These are phyloP conservation scores for Pelodytes ibericus DNA, from an alignment of 2,797 vertebrate genomes.

Conservation along the genomic window DNA sequence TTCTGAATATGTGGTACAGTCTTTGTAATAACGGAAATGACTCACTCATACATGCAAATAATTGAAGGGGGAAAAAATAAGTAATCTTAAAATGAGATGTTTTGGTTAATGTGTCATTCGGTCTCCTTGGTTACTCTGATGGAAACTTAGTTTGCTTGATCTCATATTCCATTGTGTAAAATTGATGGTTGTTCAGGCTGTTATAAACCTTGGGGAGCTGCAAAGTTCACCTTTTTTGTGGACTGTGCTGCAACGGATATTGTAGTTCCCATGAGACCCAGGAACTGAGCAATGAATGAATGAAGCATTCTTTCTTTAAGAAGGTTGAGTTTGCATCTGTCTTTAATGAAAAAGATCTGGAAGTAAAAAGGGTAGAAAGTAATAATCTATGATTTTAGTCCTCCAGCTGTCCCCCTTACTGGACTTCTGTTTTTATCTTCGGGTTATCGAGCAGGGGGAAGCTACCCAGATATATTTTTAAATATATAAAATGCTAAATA, in stretches of 20 bases:
- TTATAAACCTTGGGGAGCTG: slow-evolving; percentile 36
- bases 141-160: slow-evolving; percentile 27
- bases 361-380: not conserved
- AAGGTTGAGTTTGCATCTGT: slow-evolving; percentile 18
- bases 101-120: not conserved
- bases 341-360: slow-evolving; percentile 35
- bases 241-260: slow-evolving; percentile 33
- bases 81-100: slow-evolving; percentile 6
- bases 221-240: slow-evolving; percentile 22
- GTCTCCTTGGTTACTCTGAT: slow-evolving; percentile 26
- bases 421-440: not conserved
- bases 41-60: not conserved
- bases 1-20: not conserved
- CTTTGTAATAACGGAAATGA: not conserved
- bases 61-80: not conserved
- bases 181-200: slow-evolving; percentile 36
- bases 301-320: slow-evolving; percentile 27
- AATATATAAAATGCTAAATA: too few relatives aligned
- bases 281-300: slow-evolving; percentile 16
- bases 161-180: slow-evolving; percentile 33
- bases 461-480: too few relatives aligned
- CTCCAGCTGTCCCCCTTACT: not conserved
- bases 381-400: not conserved
- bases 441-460: too few relatives aligned
- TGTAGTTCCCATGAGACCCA: slow-evolving; percentile 25